Evolutionary conservation across 2,797 vertebrate species (phyloP).

Genomic region (Syncerus caffer): DNA sequence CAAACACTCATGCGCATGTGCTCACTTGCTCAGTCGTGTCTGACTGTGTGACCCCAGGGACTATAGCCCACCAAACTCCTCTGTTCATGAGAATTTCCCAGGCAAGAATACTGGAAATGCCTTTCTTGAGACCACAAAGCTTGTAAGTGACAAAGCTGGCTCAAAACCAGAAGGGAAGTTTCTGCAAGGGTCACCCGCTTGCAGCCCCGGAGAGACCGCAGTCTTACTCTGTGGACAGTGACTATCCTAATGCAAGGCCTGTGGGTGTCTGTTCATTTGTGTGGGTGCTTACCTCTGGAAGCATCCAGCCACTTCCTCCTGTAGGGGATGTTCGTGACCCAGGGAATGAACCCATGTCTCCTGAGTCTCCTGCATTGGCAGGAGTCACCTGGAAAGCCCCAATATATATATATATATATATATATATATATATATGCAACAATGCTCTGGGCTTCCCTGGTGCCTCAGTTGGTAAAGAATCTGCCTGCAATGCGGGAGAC

Average conservation of each 20-base stretch:
- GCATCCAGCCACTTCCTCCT: background rate
- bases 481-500: background rate
- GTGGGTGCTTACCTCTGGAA: background rate
- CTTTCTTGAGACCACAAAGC: background rate
- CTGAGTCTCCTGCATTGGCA: background rate
- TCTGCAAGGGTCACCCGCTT: rapidly evolving
- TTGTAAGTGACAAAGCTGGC: background rate
- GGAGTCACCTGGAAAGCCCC: background rate
- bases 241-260: rapidly evolving
- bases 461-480: background rate
- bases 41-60: background rate
- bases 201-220: background rate
- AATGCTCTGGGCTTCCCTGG: background rate
- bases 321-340: background rate
- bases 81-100: background rate
- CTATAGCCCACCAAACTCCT: background rate
- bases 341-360: background rate
- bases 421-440: background rate
- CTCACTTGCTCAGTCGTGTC: background rate
- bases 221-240: background rate
- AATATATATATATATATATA: background rate
- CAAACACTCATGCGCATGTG: background rate
- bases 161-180: background rate
- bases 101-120: background rate
- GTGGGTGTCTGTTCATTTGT: background rate